A percentile compares a stretch with the other conserved stretches of the same genome.
These are phyloP conservation scores for Gisinianus flammeolus DNA, from an alignment of 2,888 invertebrate species.

Conservation along the genomic window DNA sequence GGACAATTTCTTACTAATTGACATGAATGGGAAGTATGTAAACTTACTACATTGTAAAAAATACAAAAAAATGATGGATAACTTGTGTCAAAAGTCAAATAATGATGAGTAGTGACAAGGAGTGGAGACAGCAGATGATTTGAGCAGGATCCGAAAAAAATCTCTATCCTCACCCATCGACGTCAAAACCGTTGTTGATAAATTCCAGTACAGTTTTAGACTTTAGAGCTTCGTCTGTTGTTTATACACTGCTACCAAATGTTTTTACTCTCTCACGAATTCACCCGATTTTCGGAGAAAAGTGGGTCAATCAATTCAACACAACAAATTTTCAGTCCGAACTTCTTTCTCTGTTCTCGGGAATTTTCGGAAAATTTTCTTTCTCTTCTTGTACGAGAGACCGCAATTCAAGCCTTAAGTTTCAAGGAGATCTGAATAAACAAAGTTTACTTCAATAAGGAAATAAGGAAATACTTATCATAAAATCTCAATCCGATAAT, in stretches of 20 bases:
- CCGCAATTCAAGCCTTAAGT: too few species aligned
- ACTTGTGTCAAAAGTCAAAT: neutral
- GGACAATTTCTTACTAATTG: too few species aligned
- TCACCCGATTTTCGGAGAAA: conserved; percentile 1
- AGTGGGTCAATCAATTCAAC: conserved; percentile 41
- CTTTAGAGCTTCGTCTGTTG: neutral
- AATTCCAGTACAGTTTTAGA: neutral
- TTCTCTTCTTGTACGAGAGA: too few species aligned
- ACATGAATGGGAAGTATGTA: neutral
- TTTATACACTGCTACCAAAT: neutral
- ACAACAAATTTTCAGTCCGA: too few species aligned
- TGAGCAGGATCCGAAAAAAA: conserved; percentile 5
- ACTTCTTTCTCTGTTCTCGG: too few species aligned
- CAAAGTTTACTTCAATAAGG: too few species aligned
- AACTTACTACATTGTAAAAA: neutral
- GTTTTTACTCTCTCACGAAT: neutral
- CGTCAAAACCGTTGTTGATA: neutral
- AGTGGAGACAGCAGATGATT: conserved; percentile 10
- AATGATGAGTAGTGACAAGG: neutral
- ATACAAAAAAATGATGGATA: neutral
- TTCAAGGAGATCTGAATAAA: too few species aligned
- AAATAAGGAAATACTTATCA: too few species aligned
- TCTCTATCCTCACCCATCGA: neutral
- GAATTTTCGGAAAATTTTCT: too few species aligned
- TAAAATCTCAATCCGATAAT: too few species aligned